Percentiles rank a stretch among this genome's conserved stretches.
Conservation (phyloP, 1,140 invertebrate species). For the Triops cancriformis region DNA sequence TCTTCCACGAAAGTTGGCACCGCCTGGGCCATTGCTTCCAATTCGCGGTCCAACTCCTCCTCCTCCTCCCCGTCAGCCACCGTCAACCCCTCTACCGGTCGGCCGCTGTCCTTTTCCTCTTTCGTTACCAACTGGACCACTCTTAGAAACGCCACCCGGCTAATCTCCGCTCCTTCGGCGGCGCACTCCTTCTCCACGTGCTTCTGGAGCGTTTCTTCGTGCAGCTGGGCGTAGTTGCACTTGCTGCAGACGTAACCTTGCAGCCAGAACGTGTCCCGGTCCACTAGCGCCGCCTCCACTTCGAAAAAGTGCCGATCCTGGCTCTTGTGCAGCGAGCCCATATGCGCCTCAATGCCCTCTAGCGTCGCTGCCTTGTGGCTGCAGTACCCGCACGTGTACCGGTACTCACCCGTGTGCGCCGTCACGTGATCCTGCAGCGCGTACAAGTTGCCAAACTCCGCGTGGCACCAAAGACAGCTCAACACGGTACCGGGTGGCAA, state of each 20-base stretch:
- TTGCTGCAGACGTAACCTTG: constrained; percentile 52
- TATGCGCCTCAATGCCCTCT: constrained; percentile 43
- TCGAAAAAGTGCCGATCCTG: constrained; percentile 36
- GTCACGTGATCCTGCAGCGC: constrained; percentile 57
- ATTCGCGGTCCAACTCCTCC: neutral
- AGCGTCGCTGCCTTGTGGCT: constrained; percentile 40
- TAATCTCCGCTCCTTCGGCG: constrained; percentile 29
- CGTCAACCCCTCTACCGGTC: neutral
- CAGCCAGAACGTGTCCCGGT: constrained; percentile 27
- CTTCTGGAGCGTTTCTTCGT: constrained; percentile 46
- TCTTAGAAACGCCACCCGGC: neutral
- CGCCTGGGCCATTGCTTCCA: neutral
- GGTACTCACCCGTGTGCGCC: constrained; percentile 63
- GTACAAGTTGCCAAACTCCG: constrained; percentile 41
- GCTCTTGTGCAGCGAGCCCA: constrained; percentile 29
- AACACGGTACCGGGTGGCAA: constrained; percentile 25
- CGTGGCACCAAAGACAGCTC: constrained; percentile 33
- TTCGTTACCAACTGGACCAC: neutral
- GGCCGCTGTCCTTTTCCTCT: neutral
- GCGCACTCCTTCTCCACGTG: constrained; percentile 50
- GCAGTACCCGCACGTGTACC: constrained; percentile 51
- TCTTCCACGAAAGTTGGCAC: neutral
- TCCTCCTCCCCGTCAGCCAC: neutral
- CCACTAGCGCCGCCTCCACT: constrained; percentile 29
- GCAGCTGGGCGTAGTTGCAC: constrained; percentile 59